Evolutionary conservation across 2,888 invertebrate species (phyloP), one percentile per base, ranked within the genome.

Genomic region (Tortrix viridana): DNA sequence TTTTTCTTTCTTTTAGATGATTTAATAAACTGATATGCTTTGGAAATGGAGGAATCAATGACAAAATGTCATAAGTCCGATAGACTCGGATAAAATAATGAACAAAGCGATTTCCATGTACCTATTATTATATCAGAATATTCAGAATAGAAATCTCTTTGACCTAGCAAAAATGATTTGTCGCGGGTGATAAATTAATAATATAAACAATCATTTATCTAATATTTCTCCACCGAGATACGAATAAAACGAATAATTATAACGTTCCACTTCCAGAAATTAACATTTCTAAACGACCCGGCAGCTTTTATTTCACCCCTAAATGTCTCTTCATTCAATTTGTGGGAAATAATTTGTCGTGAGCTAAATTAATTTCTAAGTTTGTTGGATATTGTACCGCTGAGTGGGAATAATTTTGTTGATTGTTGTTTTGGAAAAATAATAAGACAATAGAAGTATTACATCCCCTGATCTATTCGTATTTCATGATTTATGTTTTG

Each of bases 351-450:
- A 79, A 83, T 85, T 85, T 81, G 79, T 77, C 77, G 71, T 74
- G 71, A 65, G 63, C 74, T 71, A 80, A 82, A 86, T 85, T 84
- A 82, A 82, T 84, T 81, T 82, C 75, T 80, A 79, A 80, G 76
- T 81, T 82, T 73, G 76, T 73, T 68, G 67, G 69, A 69, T 76
- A 74, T 76, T 76, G 71, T 75, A 67, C 65, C 72, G 71, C 71
- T 71, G 72, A 74, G 67, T 76, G 67, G 69, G 69, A 66, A 73
- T 79, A 73, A 82, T 80, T 83, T 77, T 37, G 55, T 62, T 65
- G 72, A 77, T 76, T 76, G 72, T 75, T 69, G 60, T 69, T 59
- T 66, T 41, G 47, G 55, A 56, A 69, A 66, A 73, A 65, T 66
- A 66, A 68, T 53, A 38, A 66, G 65, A 63, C 68, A 67, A 65